Conservation (phyloP, 2,888 invertebrate species). For the Mallateleia sp. region DNA sequence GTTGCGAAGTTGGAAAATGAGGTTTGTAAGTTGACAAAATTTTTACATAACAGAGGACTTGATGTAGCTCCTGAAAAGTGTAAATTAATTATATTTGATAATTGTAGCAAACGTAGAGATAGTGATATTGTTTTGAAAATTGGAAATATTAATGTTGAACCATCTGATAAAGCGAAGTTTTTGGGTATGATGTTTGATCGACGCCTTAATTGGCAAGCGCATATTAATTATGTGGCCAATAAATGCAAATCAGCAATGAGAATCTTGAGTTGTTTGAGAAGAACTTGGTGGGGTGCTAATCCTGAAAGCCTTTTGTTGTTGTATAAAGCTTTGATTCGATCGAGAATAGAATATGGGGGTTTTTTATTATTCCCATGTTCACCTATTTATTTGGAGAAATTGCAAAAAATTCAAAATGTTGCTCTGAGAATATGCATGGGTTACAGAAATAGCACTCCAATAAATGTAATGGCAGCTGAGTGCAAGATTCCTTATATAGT, state of each 20-base stretch:
- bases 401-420: slow-evolving; percentile 68
- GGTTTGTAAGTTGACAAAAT: neutral
- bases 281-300: slow-evolving; percentile 70
- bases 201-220: slow-evolving; percentile 14
- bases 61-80: slow-evolving; percentile 33
- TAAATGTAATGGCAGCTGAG: slow-evolving; percentile 60
- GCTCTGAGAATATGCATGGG: slow-evolving; percentile 55
- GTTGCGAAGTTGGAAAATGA: neutral
- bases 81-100: slow-evolving; percentile 23
- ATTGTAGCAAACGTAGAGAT: slow-evolving; percentile 1
- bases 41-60: slow-evolving; percentile 17
- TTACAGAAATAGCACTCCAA: slow-evolving; percentile 54
- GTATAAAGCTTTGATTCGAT: slow-evolving; percentile 64
- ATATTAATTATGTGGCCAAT: neutral
- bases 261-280: slow-evolving; percentile 43
- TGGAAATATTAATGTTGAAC: neutral
- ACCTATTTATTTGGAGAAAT: slow-evolving; percentile 12
- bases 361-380: slow-evolving; percentile 51
- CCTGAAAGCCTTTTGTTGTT: slow-evolving; percentile 46
- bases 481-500: slow-evolving; percentile 36
- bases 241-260: slow-evolving; percentile 30
- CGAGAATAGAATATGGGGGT: slow-evolving; percentile 69
- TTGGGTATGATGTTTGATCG: slow-evolving; percentile 47
- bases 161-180: slow-evolving; percentile 25
- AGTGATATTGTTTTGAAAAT: neutral